Evolutionary conservation across 2,113 vertebrate genomes (phyloP), one percentile per base, ranked within the genome.

Genomic region (Periophthalmus modestus): DNA sequence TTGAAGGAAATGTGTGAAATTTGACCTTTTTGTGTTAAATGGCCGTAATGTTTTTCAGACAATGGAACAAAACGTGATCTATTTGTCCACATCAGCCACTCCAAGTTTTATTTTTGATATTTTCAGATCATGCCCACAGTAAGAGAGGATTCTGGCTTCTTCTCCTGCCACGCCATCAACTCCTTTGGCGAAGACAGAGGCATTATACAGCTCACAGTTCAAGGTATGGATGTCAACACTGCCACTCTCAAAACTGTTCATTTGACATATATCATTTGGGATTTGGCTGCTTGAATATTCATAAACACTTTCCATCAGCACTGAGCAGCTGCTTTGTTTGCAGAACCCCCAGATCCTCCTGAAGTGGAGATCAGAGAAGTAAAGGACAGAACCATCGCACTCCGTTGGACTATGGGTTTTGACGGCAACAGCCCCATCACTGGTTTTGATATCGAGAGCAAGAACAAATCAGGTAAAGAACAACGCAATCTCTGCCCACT

Each of bases 381-480:
- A 75, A 95, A 96, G 84, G 97, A 97, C 0, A 95, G 97, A 58
- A 99, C 96, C 48, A 99, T 99, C 24, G 96, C 98, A 9, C 94
- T 99, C 74, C 92, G 97, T 23, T 99, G 98, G 98, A 99, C 97
- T 18, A 99, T 98, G 97, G 98, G 98, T 11, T 99, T 99, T 12
- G 98, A 99, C 1, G 98, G 98, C 55, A 99, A 99, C 91, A 99
- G 98, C 80, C 97, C 96, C 7, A 99, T 99, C 79, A 99, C 98
- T 0, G 97, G 96, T 89, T 99, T 98, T 0, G 98, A 99, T 72
- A 99, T 99, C 2, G 98, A 99, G 82, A 98, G 97, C 95, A 99
- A 99, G 90, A 99, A 99, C 83, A 99, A 98, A 92, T 97, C 98
- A 81, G 97, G 98, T 99, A 90, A 16, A 43, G 63, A 28, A 28